Base-by-base conservation (phyloP, 2,797 vertebrate species). In the Gymnoscopelus braueri region DNA sequence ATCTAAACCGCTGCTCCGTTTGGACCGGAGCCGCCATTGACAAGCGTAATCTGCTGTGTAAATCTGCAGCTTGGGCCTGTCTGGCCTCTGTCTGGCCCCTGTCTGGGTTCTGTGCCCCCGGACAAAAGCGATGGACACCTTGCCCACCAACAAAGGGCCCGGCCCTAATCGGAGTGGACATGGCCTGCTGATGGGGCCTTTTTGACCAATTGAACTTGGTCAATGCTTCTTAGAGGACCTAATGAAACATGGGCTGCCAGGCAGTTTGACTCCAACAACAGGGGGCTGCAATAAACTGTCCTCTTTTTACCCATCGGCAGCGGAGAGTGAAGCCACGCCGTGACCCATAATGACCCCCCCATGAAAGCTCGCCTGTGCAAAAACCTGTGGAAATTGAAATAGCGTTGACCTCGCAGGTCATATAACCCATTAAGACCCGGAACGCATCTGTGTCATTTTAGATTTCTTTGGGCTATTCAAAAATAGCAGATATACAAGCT, bases 51-150 rank as follows among this genome's bases (percentile, higher is more conserved):
- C 92, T 95, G 89, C 91, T 92, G 85, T 88, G 72, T 78, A 92
- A 92, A 94, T 93, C 90, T 91, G 85, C 83, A 90, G 90, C 84
- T 90, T 91, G 91, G 90, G 87, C 63, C 89, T 93, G 90, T 95
- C 94, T 95, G 91, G 90, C 77, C 56, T 74, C 91, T 94, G 92
- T 94, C 93, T 95, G 93, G 88, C 77, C 56, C 74, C 91, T 94
- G 92, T 94, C 93, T 95, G 93, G 88, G 77, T 92, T 92, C 88
- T 65, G 71, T 83, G 75, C 75, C 68, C 81, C 92, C 80, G 87
- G 93, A 94, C 92, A 96, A 95, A 94, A 90, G 90, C 76, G 50
- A 71, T 54, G 83, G 92, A 93, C 93, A 94, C 90, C 92, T 95
- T 94, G 91, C 91, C 86, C 88, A 90, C 72, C 81, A 77, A 90